Percentiles rank a stretch among this genome's conserved stretches.
Conservation (phyloP, 2,888 invertebrate genomes). For the Tuta absoluta region DNA sequence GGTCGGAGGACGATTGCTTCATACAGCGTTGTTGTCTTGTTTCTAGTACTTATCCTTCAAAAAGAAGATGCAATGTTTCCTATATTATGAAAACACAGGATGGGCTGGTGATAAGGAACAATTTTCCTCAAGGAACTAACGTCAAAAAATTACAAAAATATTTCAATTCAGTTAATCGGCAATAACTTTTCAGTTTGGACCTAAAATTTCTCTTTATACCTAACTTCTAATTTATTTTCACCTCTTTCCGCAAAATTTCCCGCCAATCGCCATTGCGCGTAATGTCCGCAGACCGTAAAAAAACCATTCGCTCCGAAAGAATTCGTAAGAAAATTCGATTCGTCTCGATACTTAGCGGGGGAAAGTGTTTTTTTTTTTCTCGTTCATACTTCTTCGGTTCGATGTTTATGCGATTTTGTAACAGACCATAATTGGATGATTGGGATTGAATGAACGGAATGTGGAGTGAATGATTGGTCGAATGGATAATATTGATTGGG, state of each 20-base stretch:
- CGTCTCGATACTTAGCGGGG: conserved; percentile 43
- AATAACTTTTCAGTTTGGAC: no score
- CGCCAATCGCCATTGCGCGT: conserved; percentile 26
- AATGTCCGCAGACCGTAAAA: conserved; percentile 32
- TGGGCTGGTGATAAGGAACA: no score
- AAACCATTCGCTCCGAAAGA: conserved; percentile 37
- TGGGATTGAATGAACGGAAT: conserved; percentile 23
- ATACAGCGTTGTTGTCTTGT: no score
- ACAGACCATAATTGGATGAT: conserved; percentile 25
- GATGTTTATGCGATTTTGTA: conserved; percentile 27
- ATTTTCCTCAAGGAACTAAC: no score
- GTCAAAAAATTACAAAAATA: no score
- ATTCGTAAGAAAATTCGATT: conserved; percentile 50
- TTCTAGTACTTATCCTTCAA: no score
- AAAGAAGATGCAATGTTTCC: no score
- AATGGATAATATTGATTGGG: not conserved
- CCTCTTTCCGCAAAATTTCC: not conserved
- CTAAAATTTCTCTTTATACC: not conserved
- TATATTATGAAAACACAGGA: no score
- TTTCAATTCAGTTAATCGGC: no score
- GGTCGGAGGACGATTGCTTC: no score
- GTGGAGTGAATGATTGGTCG: conserved; percentile 5
- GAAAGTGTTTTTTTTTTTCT: conserved; percentile 48
- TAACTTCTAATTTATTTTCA: not conserved
- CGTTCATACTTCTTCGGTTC: conserved; percentile 27